Percentiles rank a stretch among this genome's conserved stretches.
phyloP scores from a whole-genome alignment of 2,797 vertebrate genomes.

The Eleutherodactylus coqui region DNA sequence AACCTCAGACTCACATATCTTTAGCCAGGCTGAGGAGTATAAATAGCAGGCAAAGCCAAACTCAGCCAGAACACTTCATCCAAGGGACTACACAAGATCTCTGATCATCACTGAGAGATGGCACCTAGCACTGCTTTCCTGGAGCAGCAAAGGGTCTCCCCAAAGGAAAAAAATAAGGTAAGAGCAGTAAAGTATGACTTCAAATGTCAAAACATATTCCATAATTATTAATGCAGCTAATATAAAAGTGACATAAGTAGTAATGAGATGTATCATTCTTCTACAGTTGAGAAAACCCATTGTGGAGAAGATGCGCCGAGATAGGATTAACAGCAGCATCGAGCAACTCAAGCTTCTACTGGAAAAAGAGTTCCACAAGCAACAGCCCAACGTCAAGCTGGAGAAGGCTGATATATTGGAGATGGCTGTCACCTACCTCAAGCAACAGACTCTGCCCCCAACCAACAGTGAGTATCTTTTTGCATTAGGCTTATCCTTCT shows the following conservation, averaged over 20 bases:
- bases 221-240: neutral
- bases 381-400: conserved; percentile 71
- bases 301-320: conserved; percentile 82
- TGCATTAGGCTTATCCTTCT: neutral
- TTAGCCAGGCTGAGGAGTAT: conserved; percentile 64
- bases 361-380: conserved; percentile 74
- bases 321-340: conserved; percentile 78
- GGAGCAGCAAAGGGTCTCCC: conserved; percentile 70
- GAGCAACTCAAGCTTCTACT: conserved; percentile 82
- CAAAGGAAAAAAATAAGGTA: conserved; percentile 82
- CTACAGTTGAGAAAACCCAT: conserved; percentile 84
- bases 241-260: conserved; percentile 14
- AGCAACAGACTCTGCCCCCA: conserved; percentile 69
- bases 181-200: conserved; percentile 64
- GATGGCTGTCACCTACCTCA: conserved; percentile 76
- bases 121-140: conserved; percentile 77
- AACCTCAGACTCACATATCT: conserved; percentile 72
- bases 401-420: conserved; percentile 74
- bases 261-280: conserved; percentile 37
- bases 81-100: conserved; percentile 65
- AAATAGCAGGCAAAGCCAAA: conserved; percentile 74
- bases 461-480: conserved; percentile 65
- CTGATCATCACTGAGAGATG: conserved; percentile 73
- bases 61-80: conserved; percentile 56
- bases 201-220: neutral